Conservation (phyloP, 2,113 vertebrate species). For the Dromaius novaehollandiae region DNA sequence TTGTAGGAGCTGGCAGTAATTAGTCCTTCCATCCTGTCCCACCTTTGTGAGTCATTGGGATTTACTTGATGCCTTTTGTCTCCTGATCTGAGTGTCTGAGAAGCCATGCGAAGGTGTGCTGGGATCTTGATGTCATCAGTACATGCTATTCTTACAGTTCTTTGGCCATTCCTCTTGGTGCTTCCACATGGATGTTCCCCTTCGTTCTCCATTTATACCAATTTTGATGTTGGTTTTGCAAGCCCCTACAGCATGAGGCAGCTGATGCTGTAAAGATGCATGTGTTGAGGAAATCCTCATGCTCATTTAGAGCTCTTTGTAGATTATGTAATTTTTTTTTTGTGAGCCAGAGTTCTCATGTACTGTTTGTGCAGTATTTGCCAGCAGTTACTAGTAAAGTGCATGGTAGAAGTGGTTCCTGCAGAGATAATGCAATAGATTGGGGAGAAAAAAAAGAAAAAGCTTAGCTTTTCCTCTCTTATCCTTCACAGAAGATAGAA, state of each 20-base stretch:
- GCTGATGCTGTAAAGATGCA: fast-evolving
- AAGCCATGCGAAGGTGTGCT: not conserved
- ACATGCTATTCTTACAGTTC: not conserved
- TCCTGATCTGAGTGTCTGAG: not conserved
- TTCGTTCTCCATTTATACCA: not conserved
- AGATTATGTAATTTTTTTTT: not conserved
- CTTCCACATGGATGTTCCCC: not conserved
- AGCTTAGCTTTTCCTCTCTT: too few relatives aligned
- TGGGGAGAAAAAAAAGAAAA: too few relatives aligned
- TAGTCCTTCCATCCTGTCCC: too few relatives aligned
- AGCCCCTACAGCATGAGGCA: not conserved
- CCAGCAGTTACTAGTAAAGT: not conserved
- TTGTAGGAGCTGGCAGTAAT: too few relatives aligned
- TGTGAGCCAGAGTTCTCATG: not conserved
- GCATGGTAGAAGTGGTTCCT: too few relatives aligned
- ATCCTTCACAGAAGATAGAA: too few relatives aligned
- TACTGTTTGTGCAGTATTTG: not conserved
- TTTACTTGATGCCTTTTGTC: not conserved
- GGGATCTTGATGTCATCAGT: not conserved
- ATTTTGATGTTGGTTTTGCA: not conserved
- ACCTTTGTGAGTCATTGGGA: too few relatives aligned
- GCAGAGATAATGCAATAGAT: too few relatives aligned
- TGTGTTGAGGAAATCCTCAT: not conserved
- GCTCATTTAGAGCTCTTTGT: not conserved
- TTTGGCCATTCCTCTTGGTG: not conserved